These are phyloP conservation scores for Microcebus lehilahytsara DNA, from an alignment of 2,113 vertebrate genomes.

Conservation along the genomic window DNA sequence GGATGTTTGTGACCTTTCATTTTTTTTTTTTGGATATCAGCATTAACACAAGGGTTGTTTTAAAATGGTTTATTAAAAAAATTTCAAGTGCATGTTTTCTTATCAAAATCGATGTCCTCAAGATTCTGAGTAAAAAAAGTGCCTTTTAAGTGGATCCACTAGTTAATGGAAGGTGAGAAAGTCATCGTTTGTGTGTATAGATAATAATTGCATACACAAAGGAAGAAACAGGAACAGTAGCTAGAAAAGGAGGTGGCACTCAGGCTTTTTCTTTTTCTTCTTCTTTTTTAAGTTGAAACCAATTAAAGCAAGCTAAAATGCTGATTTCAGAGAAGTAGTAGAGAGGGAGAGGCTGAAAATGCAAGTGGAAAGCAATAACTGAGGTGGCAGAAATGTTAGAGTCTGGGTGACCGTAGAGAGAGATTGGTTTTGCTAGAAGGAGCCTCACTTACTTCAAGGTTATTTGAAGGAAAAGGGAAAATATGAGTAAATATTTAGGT, in stretches of 20 bases:
- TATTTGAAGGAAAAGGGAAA: background rate
- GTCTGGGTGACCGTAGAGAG: background rate
- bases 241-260: background rate
- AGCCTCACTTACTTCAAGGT: background rate
- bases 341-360: background rate
- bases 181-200: background rate
- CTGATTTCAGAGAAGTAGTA: background rate
- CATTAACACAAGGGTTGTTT: background rate
- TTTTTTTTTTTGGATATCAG: background rate
- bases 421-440: background rate
- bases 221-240: background rate
- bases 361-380: background rate
- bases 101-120: background rate
- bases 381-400: background rate
- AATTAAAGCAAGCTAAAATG: background rate
- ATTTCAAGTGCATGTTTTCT: constrained; percentile 23
- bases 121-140: background rate
- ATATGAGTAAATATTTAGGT: background rate
- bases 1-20: background rate
- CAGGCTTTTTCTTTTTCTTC: background rate
- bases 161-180: background rate
- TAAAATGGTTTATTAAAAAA: background rate
- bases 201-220: background rate
- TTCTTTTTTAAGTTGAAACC: background rate
- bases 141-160: background rate